phyloP scores from a whole-genome alignment of 2,888 invertebrate species.

The Caenorhabditis sp. region DNA sequence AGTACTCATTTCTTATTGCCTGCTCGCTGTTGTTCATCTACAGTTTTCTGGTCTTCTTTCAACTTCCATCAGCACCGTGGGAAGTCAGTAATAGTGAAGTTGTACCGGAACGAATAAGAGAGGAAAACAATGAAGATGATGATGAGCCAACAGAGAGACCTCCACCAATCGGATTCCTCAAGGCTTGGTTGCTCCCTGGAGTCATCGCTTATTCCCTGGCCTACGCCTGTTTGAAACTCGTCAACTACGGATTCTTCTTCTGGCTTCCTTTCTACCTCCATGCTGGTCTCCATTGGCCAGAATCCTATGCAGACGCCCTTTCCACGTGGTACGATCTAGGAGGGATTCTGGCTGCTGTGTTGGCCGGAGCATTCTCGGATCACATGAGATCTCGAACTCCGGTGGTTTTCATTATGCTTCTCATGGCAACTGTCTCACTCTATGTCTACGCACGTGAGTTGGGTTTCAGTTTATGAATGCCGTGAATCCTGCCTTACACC shows the following conservation, averaged over 20 bases:
- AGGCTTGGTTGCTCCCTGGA: slow-evolving; percentile 75
- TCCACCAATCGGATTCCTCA: slow-evolving; percentile 70
- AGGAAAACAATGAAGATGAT: slow-evolving; percentile 38
- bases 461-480: slow-evolving; percentile 8
- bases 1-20: slow-evolving; percentile 84
- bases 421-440: slow-evolving; percentile 68
- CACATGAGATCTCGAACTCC: slow-evolving; percentile 74
- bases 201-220: slow-evolving; percentile 84
- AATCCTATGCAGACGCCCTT: slow-evolving; percentile 83
- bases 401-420: slow-evolving; percentile 73
- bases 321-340: slow-evolving; percentile 85
- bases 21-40: slow-evolving; percentile 84
- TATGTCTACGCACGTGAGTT: slow-evolving; percentile 70
- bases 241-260: slow-evolving; percentile 85
- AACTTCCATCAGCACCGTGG: slow-evolving; percentile 84
- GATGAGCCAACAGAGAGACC: slow-evolving; percentile 59
- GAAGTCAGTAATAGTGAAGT: slow-evolving; percentile 79
- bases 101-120: slow-evolving; percentile 25
- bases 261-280: slow-evolving; percentile 85
- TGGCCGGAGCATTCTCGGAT: slow-evolving; percentile 77
- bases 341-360: slow-evolving; percentile 84
- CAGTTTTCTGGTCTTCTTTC: slow-evolving; percentile 84
- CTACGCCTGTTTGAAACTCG: slow-evolving; percentile 85
- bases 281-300: slow-evolving; percentile 68
- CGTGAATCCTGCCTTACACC: no score